Evolutionary conservation across 2,888 invertebrate genomes (phyloP).

Genomic region (Idaea straminata): DNA sequence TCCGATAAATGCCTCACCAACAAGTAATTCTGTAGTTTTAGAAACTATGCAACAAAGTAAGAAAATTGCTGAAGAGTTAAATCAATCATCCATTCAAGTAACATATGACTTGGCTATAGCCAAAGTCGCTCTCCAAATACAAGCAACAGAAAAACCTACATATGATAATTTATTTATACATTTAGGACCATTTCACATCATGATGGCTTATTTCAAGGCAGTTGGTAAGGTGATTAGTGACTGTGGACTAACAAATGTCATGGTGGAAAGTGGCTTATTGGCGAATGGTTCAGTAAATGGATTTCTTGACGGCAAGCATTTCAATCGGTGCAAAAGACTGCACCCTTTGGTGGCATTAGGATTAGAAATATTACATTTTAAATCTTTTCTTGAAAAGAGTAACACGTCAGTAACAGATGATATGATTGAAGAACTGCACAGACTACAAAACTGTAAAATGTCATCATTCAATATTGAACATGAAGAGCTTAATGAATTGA

Average conservation of each 20-base stretch:
- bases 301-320: slow-evolving; percentile 30
- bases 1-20: too few relatives aligned
- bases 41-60: slow-evolving; percentile 10
- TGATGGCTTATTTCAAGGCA: slow-evolving; percentile 39
- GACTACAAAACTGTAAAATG: too few relatives aligned
- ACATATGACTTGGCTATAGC: slow-evolving; percentile 42
- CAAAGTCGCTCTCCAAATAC: slow-evolving; percentile 27
- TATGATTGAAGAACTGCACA: too few relatives aligned
- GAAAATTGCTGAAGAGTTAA: too few relatives aligned
- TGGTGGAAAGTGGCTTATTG: slow-evolving; percentile 13
- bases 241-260: slow-evolving; percentile 34
- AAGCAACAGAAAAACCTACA: slow-evolving; percentile 30
- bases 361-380: slow-evolving; percentile 32
- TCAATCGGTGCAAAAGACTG: slow-evolving; percentile 39
- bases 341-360: slow-evolving; percentile 32
- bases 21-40: too few relatives aligned
- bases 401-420: slow-evolving; percentile 16
- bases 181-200: slow-evolving; percentile 36
- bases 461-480: too few relatives aligned
- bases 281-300: slow-evolving; percentile 36
- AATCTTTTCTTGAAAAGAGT: slow-evolving; percentile 25
- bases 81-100: too few relatives aligned
- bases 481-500: slow-evolving; percentile 29
- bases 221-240: slow-evolving; percentile 28
- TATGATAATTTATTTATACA: slow-evolving; percentile 39